Evolutionary conservation across 2,888 invertebrate genomes (phyloP), one percentile per base, ranked within the genome.

Genomic region (Polia nebulosa): DNA sequence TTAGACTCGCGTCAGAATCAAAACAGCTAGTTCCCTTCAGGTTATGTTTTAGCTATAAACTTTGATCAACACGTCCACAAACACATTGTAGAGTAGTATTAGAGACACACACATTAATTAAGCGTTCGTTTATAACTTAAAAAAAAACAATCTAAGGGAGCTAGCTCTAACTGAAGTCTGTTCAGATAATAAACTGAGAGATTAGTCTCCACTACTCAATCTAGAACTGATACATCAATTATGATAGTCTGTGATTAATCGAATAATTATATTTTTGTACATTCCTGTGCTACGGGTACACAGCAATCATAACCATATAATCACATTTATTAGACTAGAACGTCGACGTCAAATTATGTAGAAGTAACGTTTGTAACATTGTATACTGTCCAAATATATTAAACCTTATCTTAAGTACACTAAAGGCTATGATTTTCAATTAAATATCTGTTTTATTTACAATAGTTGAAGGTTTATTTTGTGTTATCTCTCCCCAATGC

Each of bases 261-360:
- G 82, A 91, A 89, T 90, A 90, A 90, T 90, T 90, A 91, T 94
- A 95, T 94, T 94, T 94, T 94, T 94, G 85, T 95, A 95, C 95
- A 95, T 95, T 95, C 95, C 95, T 94, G 85, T 85, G 87, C 87
- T 94, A 95, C 95, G 95, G 95, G 95, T 95, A 92, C 88, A 82
- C 77, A 80, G 78, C 66, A 74, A 82, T 60, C 71, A 57, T 68
- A 73, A 74, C 65, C 73, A 65, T 81, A 60, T 76, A 80, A 81
- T 75, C 81, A 82, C 81, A 68, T 83, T 73, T 73, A 64, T 66
- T 83, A 83, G 78, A 68, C 51, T 27, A n/a, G 64, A 82, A 82
- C 72, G 51, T 82, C 78, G 69, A 72, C 72, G 82, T 86, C 83
- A 83, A 87, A 85, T 86, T 86, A 86, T 76, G 75, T 85, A 88